A percentile compares a stretch with the other conserved stretches of the same genome.
phyloP scores from a whole-genome alignment of 2,888 invertebrate species.

The Drosophila kokeensis region DNA sequence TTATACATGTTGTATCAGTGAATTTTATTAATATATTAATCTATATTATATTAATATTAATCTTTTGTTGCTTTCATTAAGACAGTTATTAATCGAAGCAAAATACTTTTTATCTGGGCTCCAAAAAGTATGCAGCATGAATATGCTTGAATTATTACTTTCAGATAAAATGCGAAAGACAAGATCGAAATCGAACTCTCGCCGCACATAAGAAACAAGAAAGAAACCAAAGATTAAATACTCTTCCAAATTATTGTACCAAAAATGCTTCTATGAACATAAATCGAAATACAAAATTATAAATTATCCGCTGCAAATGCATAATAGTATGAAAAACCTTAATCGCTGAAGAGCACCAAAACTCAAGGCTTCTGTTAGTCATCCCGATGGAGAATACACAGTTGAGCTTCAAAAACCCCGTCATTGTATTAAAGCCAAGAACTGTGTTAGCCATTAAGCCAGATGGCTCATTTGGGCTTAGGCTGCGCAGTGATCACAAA shows the following conservation, averaged over 20 bases:
- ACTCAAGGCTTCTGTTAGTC: not conserved
- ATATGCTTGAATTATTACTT: not conserved
- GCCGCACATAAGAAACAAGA: not conserved
- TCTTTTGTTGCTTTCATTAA: not conserved
- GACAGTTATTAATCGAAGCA: not conserved
- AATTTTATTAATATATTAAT: too few relatives aligned
- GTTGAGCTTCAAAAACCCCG: not conserved
- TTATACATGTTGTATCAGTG: not conserved
- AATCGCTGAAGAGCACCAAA: not conserved
- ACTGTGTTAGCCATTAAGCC: not conserved
- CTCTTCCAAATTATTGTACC: not conserved
- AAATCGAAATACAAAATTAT: not conserved
- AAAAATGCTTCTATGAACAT: not conserved
- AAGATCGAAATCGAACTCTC: not conserved
- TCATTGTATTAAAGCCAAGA: not conserved
- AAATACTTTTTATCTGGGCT: slow-evolving; percentile 4
- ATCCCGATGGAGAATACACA: not conserved
- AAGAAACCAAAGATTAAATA: not conserved
- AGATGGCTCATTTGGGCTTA: not conserved
- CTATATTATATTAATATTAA: too few relatives aligned
- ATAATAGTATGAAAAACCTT: rapidly evolving
- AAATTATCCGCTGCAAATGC: not conserved
- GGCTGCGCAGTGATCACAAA: not conserved
- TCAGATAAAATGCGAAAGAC: not conserved
- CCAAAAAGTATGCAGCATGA: slow-evolving; percentile 49